Evolutionary conservation across 2,797 vertebrate species (phyloP).

Genomic region (Rhinoraja longicauda): DNA sequence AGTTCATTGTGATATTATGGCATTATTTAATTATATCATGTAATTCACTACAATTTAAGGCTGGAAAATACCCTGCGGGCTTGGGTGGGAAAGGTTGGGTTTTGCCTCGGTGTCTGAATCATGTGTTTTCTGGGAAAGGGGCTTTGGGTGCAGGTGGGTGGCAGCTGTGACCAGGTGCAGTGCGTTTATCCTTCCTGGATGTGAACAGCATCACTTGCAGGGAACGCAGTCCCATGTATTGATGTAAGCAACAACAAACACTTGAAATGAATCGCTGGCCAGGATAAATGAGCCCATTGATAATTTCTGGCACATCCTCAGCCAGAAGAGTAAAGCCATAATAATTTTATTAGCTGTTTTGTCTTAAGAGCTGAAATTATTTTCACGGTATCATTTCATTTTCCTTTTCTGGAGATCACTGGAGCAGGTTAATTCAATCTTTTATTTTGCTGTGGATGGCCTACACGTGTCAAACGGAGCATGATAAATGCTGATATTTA

Average conservation of each 20-base stretch:
- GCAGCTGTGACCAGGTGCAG: conserved; percentile 7
- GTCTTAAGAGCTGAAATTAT: not conserved
- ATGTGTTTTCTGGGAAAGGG: conserved; percentile 26
- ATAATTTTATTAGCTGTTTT: not conserved
- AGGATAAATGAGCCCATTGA: not conserved
- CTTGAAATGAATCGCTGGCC: no score
- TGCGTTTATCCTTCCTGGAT: not conserved
- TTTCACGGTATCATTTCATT: no score
- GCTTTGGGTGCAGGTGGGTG: not conserved
- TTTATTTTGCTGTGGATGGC: no score
- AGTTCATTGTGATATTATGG: no score
- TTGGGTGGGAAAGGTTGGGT: not conserved
- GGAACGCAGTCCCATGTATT: not conserved
- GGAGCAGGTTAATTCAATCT: not conserved
- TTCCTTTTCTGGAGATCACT: not conserved
- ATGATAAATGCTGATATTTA: not conserved
- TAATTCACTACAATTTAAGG: not conserved
- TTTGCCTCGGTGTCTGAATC: not conserved
- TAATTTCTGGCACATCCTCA: not conserved
- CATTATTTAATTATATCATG: not conserved
- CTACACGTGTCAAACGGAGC: not conserved
- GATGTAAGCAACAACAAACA: not conserved
- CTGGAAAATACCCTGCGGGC: not conserved
- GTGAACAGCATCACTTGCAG: not conserved
- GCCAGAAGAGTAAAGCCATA: not conserved